Evolutionary conservation across 2,888 invertebrate species (phyloP), one percentile per base, ranked within the genome.

Genomic region (Drosophila borealis): DNA sequence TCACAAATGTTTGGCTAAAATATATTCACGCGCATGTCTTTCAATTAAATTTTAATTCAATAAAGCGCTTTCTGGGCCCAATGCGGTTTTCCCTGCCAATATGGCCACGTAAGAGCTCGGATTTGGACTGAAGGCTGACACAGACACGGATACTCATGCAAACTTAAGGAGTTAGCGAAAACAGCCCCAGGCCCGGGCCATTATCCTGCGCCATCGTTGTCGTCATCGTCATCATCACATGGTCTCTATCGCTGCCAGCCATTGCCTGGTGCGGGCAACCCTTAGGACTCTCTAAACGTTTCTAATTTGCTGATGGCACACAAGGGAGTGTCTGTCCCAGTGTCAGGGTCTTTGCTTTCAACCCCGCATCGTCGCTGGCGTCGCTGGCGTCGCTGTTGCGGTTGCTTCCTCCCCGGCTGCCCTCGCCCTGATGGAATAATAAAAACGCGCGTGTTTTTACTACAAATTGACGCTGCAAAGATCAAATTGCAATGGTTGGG

Each of bases 261-360:
- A 21, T 67, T 36, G 50, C 53, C 49, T 19, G 59, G 36, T 33
- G 57, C 37, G 42, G 33, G 37, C 74, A 66, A 74, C 74, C 74
- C 74, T 70, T 75, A 62, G 61, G 60, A 42, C 46, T 53, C 51
- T 68, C 87, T 84, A 88, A 88, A 86, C 81, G 88, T 87, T 83
- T 83, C 88, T 86, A 89, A 90, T 89, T 89, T 89, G 90, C 82
- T 90, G 89, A 90, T 90, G 84, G 86, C 84, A 68, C 90, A 81
- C 88, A 77, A 75, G 90, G 89, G 89, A 90, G 89, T 90, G 88
- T 78, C 75, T 54, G 68, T 69, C 42, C 36, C 19, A 34, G 42
- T 53, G 42, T 14, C 4, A 17, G 39, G 9, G 49, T 14, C 33
- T 11, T 44, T 21, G 37, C 51, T 71, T 79, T 66, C 88, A 82